Evolutionary conservation across 1,140 invertebrate genomes (phyloP), one percentile per base, ranked within the genome.

Genomic region (Reticulitermes speratus): DNA sequence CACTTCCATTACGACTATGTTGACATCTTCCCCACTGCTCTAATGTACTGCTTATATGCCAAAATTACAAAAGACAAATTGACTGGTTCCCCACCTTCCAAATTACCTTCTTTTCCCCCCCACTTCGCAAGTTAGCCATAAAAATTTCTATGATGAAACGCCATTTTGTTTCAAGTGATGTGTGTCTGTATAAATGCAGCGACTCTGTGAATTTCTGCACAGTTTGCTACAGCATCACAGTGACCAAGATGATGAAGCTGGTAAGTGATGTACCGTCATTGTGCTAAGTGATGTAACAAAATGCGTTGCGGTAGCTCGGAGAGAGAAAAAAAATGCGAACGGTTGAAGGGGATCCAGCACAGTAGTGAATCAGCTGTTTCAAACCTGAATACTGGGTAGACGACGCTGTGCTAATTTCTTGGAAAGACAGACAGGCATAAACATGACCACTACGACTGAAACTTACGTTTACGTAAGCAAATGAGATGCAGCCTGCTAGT

Each of bases 21-120:
- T 65, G 48, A 16, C 19, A 19, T 16, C 65, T 30, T 25, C 65
- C n/a, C 25, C 65, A 30, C 65, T 75, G 16, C n/a, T 75, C 25
- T 16, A 55, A 55, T 55, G n/a, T 30, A 16, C n/a, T 30, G 25
- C 1, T 30, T 75, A n/a, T 75, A 9, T 75, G 25, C 65, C 1
- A 75, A 75, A 75, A 75, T n/a, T 75, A 75, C 65, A 75, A 75
- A 75, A 75, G 65, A n/a, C 65, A 75, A 30, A n/a, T 75, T 75
- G 65, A 75, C 65, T 75, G 65, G 25, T 75, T 25, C 65, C 65
- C 65, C 65, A 75, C 65, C 30, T 75, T 75, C 65, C 65, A 75
- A 75, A 75, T 75, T 75, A 23, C 59, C 65, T 75, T 11, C n/a
- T 75, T 7, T 30, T 25, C 65, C 52, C 16, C 23, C 59, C 65